Evolutionary conservation across 2,888 invertebrate species (phyloP).

Genomic region (Limnephilus auricula): DNA sequence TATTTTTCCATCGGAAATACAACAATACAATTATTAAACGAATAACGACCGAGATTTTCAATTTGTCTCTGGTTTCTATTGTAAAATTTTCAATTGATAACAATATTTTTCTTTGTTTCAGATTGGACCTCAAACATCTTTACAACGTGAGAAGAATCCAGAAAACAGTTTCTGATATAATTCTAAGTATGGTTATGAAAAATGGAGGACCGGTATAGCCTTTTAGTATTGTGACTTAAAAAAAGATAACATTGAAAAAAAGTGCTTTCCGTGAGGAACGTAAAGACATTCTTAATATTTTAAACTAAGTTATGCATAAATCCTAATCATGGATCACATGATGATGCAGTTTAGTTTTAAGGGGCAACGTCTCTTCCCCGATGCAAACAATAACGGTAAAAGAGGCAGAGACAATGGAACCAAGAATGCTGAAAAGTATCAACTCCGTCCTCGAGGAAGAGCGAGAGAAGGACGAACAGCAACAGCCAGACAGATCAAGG

Average conservation of each 20-base stretch:
- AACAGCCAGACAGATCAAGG: slow-evolving; percentile 46
- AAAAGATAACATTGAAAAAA: not conserved
- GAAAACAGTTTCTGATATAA: not conserved
- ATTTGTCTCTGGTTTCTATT: no score
- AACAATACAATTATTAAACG: no score
- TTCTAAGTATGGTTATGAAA: not conserved
- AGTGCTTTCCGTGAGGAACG: not conserved
- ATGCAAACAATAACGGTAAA: slow-evolving; percentile 65
- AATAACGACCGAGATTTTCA: not conserved
- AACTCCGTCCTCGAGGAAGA: slow-evolving; percentile 76
- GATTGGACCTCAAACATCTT: not conserved
- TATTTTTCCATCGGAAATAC: not conserved
- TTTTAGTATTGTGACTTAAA: not conserved
- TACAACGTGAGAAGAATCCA: not conserved
- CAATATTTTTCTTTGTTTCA: slow-evolving; percentile 19
- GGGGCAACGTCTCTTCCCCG: slow-evolving; percentile 64
- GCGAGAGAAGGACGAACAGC: slow-evolving; percentile 72
- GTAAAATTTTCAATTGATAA: no score
- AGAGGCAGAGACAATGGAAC: slow-evolving; percentile 53
- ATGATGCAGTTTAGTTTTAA: slow-evolving; percentile 66
- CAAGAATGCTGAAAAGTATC: slow-evolving; percentile 72
- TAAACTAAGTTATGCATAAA: slow-evolving; percentile 3
- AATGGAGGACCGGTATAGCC: slow-evolving; percentile 21
- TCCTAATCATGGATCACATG: slow-evolving; percentile 64
- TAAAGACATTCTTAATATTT: not conserved